These are phyloP conservation scores for Caenorhabditis japonica DNA, from an alignment of 2,888 invertebrate genomes.

Conservation along the genomic window DNA sequence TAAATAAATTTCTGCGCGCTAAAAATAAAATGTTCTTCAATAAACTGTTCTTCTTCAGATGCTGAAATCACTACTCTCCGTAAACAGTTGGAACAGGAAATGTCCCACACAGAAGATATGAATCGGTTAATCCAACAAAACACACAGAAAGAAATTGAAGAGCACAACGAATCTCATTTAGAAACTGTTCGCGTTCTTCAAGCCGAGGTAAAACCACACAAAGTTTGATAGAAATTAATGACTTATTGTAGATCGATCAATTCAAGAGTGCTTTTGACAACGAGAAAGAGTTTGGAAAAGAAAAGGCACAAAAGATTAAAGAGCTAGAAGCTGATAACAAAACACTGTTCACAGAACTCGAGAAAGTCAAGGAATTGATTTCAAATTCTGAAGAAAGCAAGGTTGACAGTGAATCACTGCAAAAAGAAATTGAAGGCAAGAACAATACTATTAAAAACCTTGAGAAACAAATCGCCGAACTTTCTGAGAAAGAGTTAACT, in stretches of 20 bases:
- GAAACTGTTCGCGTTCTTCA: slow-evolving; percentile 39
- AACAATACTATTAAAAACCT: slow-evolving; percentile 45
- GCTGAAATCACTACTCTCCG: slow-evolving; percentile 59
- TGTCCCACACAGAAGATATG: slow-evolving; percentile 58
- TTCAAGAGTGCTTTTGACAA: slow-evolving; percentile 50
- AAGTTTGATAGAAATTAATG: neutral
- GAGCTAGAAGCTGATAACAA: slow-evolving; percentile 73
- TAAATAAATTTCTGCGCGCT: too few species aligned
- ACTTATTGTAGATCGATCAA: slow-evolving; percentile 50
- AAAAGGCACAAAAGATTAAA: slow-evolving; percentile 58
- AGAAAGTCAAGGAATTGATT: slow-evolving; percentile 21
- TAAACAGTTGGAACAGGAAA: slow-evolving; percentile 61
- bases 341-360: slow-evolving; percentile 63
- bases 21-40: neutral
- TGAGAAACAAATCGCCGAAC: slow-evolving; percentile 22
- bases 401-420: slow-evolving; percentile 27
- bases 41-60: slow-evolving; percentile 29
- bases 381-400: neutral
- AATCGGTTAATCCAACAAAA: slow-evolving; percentile 56
- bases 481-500: slow-evolving; percentile 19
- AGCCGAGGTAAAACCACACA: slow-evolving; percentile 24
- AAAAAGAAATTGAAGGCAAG: slow-evolving; percentile 51
- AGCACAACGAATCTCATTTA: slow-evolving; percentile 57
- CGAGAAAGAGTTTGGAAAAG: slow-evolving; percentile 37
- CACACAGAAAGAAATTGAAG: slow-evolving; percentile 53